Conservation (phyloP, 2,113 vertebrate genomes). For the Amblyopsis rosae region DNA sequence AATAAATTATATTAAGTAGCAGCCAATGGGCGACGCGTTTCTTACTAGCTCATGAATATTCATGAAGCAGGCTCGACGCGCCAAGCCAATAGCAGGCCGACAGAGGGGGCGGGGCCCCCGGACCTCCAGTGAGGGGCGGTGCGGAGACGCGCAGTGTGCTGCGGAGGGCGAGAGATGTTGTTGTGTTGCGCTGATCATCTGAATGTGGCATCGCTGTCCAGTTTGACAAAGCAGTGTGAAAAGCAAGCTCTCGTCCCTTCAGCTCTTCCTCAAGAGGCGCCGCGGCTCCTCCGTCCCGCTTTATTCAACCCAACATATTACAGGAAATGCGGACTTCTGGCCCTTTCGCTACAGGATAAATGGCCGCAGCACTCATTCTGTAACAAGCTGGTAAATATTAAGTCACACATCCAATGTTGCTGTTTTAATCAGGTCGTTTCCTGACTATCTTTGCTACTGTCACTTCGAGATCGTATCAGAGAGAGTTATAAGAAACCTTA, state of each 20-base stretch:
- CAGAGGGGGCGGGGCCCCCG: conserved; percentile 47
- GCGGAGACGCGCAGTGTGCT: conserved; percentile 61
- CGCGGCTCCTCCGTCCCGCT: conserved; percentile 41
- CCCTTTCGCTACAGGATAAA: conserved; percentile 66
- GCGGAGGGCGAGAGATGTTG: conserved; percentile 74
- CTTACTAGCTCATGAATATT: conserved; percentile 63
- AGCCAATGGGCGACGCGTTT: conserved; percentile 43
- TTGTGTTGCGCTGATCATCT: conserved; percentile 77
- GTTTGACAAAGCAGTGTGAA: conserved; percentile 71
- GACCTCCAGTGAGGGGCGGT: conserved; percentile 66
- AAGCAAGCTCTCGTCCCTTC: conserved; percentile 46
- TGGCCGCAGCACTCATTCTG: conserved; percentile 52
- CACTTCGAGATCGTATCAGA: background rate
- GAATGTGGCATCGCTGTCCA: conserved; percentile 74
- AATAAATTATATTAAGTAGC: conserved; percentile 40
- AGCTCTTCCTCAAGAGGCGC: conserved; percentile 34
- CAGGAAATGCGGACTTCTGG: conserved; percentile 75
- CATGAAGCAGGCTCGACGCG: conserved; percentile 38
- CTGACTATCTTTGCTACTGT: background rate
- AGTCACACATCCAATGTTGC: background rate
- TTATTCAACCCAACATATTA: conserved; percentile 50
- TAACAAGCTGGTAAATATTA: conserved; percentile 70
- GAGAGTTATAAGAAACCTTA: background rate
- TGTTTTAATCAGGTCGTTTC: background rate
- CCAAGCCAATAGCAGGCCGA: conserved; percentile 31